Conservation (phyloP, 2,797 vertebrate genomes). For the Muscicapa comitata region DNA sequence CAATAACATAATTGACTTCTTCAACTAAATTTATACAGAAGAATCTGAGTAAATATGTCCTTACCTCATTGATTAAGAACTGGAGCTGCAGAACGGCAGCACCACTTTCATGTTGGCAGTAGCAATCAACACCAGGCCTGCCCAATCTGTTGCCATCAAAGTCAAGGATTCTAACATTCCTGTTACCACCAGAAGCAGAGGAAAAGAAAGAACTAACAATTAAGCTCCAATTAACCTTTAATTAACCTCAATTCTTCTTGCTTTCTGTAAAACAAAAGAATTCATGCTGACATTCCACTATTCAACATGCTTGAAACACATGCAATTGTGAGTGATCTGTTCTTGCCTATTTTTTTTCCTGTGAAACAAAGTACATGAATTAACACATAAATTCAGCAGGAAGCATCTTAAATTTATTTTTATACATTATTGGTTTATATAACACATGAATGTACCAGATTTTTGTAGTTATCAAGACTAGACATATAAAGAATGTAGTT, state of each 20-base stretch:
- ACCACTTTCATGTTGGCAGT: constrained; percentile 93
- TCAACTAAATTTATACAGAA: not conserved
- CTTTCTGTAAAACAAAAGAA: constrained; percentile 33
- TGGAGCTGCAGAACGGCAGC: constrained; percentile 94
- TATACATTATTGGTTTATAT: not conserved
- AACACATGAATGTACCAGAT: not conserved
- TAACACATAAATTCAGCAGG: not conserved
- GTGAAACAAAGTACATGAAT: not conserved
- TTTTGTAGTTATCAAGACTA: not conserved
- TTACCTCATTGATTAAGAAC: constrained; percentile 99
- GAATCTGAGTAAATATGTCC: constrained; percentile 18
- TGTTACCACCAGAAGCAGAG: not conserved
- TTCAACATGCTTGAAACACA: not conserved
- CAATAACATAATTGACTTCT: not conserved
- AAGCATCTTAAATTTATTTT: not conserved
- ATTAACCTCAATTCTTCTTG: constrained; percentile 30
- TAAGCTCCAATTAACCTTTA: constrained; percentile 42
- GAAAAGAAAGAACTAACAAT: not conserved
- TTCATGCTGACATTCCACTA: not conserved
- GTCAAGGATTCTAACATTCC: constrained; percentile 83
- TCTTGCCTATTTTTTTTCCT: not conserved
- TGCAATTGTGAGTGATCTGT: not conserved
- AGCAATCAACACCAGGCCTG: constrained; percentile 93
- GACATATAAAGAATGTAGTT: not conserved
- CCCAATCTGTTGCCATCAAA: constrained; percentile 86